Evolutionary conservation across 2,797 vertebrate species (phyloP), one percentile per base, ranked within the genome.

Genomic region (Sebastes wilsoni): DNA sequence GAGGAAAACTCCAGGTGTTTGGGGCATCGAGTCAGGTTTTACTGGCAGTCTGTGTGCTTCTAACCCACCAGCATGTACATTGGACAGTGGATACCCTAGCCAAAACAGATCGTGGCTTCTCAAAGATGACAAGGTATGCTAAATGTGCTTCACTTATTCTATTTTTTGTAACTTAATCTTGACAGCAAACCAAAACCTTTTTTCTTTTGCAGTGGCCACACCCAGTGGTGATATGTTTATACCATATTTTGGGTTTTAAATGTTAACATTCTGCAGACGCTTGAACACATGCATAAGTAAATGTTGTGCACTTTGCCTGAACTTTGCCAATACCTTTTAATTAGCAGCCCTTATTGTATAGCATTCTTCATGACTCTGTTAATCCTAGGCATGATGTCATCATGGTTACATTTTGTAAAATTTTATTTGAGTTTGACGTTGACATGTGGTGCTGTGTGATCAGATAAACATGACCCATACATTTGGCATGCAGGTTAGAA

Each of bases 91-190:
- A 95, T 93, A 95, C 94, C 89, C 72, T 95, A 96, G 95, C 94
- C 89, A 91, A 87, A 94, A 93, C 84, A 86, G 88, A 92, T 88
- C 90, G 80, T 92, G 94, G 93, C 94, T 95, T 95, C 90, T 91
- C 95, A 94, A 97, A 96, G 93, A 97, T 97, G 96, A 96, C 95
- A 96, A 96, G 95, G 95, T 96, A 93, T 42, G 82, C 27, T 34
- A 60, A 27, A 59, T 73, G 7, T 72, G 5, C 5, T 65, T 30
- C 2, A n/a, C 3, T 32, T 9, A 12, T 69, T 81, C 4, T 23
- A 36, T 18, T 65, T 54, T 28, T n/a, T 42, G 13, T 68, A 27
- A 9, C 4, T 16, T 56, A 34, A 54, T 1, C 2, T 27, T 69
- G 7, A 49, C 27, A 27, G 5, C 25, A 25, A 61, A 62, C 3